phyloP scores from a whole-genome alignment of 2,113 vertebrate genomes.

The Coptodon bakossiorum region DNA sequence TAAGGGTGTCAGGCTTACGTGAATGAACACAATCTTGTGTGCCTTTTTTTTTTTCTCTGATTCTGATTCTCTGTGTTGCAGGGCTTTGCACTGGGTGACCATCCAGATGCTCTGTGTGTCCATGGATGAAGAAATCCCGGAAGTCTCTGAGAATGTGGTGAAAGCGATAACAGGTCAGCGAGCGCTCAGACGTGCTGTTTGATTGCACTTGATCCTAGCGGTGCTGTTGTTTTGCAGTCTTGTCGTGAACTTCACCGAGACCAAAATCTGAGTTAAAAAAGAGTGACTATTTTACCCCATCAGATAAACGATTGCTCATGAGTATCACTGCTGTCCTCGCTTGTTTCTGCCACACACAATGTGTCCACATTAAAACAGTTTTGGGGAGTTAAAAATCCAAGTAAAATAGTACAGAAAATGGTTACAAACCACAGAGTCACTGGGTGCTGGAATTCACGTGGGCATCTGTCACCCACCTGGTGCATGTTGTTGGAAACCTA shows the following conservation, averaged over 20 bases:
- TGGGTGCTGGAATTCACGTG: not conserved
- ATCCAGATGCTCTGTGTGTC: constrained; percentile 95
- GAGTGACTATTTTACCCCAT: not conserved
- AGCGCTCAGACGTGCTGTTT: accelerated
- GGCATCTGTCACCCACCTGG: not conserved
- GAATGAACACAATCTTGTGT: accelerated
- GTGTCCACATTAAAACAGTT: not conserved
- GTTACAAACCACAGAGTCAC: not conserved
- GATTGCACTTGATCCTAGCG: not conserved
- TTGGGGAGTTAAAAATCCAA: not conserved
- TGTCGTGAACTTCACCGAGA: not conserved
- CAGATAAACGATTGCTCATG: not conserved
- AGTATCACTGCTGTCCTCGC: accelerated
- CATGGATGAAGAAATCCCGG: constrained; percentile 89
- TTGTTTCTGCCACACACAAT: not conserved
- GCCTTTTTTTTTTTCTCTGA: not conserved
- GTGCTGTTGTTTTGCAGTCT: not conserved
- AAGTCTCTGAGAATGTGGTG: constrained; percentile 93
- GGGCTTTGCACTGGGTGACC: constrained; percentile 94
- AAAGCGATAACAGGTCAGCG: constrained; percentile 93
- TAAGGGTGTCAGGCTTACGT: not conserved
- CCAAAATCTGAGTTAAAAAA: not conserved
- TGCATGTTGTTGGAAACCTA: not conserved
- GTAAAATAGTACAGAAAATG: accelerated
- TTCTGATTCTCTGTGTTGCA: constrained; percentile 39